These are phyloP conservation scores for Pammene aurita DNA, from an alignment of 2,888 invertebrate species.

Conservation along the genomic window DNA sequence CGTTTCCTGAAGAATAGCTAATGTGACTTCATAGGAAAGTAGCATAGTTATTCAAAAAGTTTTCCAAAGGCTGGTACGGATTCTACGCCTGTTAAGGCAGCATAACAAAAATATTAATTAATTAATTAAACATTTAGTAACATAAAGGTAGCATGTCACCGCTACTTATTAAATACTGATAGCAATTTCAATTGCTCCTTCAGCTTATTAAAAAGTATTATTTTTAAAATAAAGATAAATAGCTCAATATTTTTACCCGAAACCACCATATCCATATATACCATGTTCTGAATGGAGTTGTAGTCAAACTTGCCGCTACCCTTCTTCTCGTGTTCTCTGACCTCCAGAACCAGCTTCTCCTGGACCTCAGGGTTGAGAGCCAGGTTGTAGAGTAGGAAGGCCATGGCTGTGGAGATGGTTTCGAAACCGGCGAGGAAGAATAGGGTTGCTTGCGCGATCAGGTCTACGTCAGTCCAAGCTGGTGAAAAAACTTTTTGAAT, in stretches of 20 bases:
- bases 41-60: no score
- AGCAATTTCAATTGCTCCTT: no score
- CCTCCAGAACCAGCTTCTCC: conserved; percentile 79
- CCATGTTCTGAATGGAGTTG: conserved; percentile 79
- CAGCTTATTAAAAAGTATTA: no score
- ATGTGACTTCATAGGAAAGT: no score
- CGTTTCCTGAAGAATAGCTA: no score
- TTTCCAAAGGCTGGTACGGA: no score
- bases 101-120: no score
- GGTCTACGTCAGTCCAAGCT: conserved; percentile 70
- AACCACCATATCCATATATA: conserved; percentile 85
- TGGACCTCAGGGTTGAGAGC: conserved; percentile 84
- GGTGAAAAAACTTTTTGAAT: conserved; percentile 42
- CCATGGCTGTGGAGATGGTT: conserved; percentile 70
- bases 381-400: conserved; percentile 82
- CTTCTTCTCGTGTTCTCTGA: conserved; percentile 71
- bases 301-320: conserved; percentile 75
- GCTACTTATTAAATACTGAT: no score
- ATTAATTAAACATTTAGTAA: no score
- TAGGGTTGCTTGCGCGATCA: conserved; percentile 75
- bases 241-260: conserved; percentile 63
- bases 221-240: no score
- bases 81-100: no score
- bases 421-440: conserved; percentile 85
- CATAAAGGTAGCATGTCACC: no score